Percentiles rank a stretch among this genome's conserved stretches.
These are phyloP conservation scores for Papilio dardanus DNA, from an alignment of 1,140 invertebrate genomes.

Conservation along the genomic window DNA sequence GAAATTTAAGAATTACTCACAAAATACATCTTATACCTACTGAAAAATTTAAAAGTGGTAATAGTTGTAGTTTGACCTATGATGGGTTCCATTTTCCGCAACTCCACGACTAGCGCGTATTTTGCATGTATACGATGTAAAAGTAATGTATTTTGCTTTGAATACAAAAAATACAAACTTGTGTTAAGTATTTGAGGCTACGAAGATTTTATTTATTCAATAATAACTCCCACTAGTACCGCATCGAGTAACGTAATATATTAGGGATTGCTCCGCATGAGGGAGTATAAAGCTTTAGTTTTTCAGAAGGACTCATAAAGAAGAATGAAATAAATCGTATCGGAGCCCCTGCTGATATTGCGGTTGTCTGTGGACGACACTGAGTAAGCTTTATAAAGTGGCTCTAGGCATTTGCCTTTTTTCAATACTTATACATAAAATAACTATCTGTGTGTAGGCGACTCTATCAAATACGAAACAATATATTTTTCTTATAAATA, in stretches of 20 bases:
- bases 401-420: constrained; percentile 45
- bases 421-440: constrained; percentile 40
- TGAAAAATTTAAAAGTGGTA: too few relatives aligned
- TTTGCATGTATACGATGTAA: too few relatives aligned
- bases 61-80: too few relatives aligned
- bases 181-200: neutral
- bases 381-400: constrained; percentile 48
- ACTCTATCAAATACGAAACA: constrained; percentile 4
- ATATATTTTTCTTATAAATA: neutral
- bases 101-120: too few relatives aligned
- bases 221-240: neutral
- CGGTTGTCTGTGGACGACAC: constrained; percentile 49
- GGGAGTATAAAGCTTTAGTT: constrained; percentile 30
- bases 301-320: constrained; percentile 39
- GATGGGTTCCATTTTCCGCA: too few relatives aligned
- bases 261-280: constrained; percentile 4
- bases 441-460: constrained; percentile 38
- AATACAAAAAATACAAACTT: too few relatives aligned
- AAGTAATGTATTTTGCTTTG: too few relatives aligned
- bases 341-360: constrained; percentile 47
- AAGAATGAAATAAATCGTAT: constrained; percentile 48
- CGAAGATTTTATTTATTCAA: constrained; percentile 6
- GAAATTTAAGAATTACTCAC: too few relatives aligned
- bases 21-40: too few relatives aligned
- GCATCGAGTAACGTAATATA: constrained; percentile 4